phyloP scores from a whole-genome alignment of 2,888 invertebrate species.

The Zeuzera pyrina region DNA sequence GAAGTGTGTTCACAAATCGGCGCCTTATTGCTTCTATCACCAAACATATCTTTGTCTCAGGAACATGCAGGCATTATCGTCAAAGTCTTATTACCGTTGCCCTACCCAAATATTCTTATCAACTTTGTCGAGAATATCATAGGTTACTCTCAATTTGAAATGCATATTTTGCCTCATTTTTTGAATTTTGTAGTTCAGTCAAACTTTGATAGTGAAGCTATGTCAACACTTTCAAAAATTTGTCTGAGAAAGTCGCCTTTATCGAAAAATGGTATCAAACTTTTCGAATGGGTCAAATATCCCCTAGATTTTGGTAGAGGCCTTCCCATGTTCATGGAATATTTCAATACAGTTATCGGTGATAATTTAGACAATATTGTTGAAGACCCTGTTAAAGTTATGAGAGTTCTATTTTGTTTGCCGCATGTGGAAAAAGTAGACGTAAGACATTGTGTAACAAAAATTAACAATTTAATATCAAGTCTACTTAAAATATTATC shows the following conservation, averaged over 20 bases:
- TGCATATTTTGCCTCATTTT: slow-evolving; percentile 79
- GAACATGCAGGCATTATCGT: slow-evolving; percentile 81
- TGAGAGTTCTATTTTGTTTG: slow-evolving; percentile 67
- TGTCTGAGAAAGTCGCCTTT: slow-evolving; percentile 78
- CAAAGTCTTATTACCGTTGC: slow-evolving; percentile 73
- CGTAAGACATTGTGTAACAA: slow-evolving; percentile 35
- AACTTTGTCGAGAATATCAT: slow-evolving; percentile 78
- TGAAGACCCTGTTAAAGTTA: slow-evolving; percentile 47
- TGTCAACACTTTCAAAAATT: slow-evolving; percentile 77
- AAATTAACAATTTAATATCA: slow-evolving; percentile 41
- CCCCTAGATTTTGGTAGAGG: slow-evolving; percentile 72
- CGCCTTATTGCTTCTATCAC: slow-evolving; percentile 73
- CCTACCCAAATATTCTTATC: slow-evolving; percentile 71
- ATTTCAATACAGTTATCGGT: slow-evolving; percentile 40
- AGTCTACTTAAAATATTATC: slow-evolving; percentile 35
- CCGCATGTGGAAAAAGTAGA: slow-evolving; percentile 69
- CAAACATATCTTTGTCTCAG: slow-evolving; percentile 78
- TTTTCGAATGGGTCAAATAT: slow-evolving; percentile 78
- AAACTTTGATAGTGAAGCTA: slow-evolving; percentile 65
- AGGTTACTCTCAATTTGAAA: slow-evolving; percentile 79
- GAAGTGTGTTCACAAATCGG: slow-evolving; percentile 70
- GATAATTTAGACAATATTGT: slow-evolving; percentile 43
- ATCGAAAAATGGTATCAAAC: slow-evolving; percentile 71
- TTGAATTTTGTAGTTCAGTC: slow-evolving; percentile 72
- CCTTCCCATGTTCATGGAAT: slow-evolving; percentile 44